phyloP scores from a whole-genome alignment of 1,140 invertebrate species.

The Rhopalosiphum maidis region DNA sequence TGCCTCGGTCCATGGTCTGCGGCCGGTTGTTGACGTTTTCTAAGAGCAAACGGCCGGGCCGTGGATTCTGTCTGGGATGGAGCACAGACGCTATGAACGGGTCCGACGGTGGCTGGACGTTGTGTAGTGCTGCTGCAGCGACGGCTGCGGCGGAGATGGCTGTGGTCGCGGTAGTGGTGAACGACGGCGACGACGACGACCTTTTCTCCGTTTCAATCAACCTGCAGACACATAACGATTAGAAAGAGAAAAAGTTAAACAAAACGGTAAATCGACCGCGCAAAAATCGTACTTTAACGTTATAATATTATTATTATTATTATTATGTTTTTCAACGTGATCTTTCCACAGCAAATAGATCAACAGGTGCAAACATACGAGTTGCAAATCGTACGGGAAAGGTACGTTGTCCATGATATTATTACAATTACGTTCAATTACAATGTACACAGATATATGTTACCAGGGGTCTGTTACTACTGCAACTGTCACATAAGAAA shows the following conservation, averaged over 20 bases:
- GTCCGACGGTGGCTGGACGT: conserved; percentile 39
- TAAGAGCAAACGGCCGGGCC: conserved; percentile 36
- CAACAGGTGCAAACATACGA: conserved; percentile 25
- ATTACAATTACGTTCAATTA: background rate
- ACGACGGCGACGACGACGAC: background rate
- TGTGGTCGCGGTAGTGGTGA: background rate
- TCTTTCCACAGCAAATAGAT: background rate
- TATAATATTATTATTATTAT: background rate
- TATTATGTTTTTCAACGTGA: too few species aligned
- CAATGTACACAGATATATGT: background rate
- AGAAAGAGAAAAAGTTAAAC: background rate
- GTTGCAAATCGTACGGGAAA: conserved; percentile 1
- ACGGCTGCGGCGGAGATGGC: background rate
- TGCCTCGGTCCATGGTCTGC: conserved; percentile 47
- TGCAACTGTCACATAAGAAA: background rate
- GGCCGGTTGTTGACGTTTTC: conserved; percentile 51
- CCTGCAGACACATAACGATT: background rate
- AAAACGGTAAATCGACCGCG: background rate
- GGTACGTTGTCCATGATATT: conserved; percentile 16
- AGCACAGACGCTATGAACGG: conserved; percentile 46
- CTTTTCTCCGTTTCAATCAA: conserved; percentile 35
- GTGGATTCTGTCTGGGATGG: conserved; percentile 30
- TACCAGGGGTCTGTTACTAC: background rate
- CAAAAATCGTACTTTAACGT: background rate
- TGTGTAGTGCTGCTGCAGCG: background rate